Evolutionary conservation across 2,888 invertebrate species (phyloP), one percentile per base, ranked within the genome.

Genomic region (Pristionchus arcanus): DNA sequence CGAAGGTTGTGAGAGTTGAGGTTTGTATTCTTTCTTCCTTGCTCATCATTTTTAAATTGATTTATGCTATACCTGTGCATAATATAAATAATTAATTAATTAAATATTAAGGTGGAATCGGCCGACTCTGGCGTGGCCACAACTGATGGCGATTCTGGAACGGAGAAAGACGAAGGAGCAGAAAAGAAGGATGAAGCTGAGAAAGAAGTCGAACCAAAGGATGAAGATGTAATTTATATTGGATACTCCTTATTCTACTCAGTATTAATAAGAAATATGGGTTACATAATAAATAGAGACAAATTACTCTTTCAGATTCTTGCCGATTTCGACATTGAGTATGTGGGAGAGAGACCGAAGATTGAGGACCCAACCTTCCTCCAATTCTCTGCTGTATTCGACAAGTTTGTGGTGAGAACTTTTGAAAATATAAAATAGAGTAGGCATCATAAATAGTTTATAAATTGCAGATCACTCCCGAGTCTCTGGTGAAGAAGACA

Each of bases 331-430:
- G 93, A 94, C 71, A 92, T 94, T 49, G 94, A 94, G 83, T 94
- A 94, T 90, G 93, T 94, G 28, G 93, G 93, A 16, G 93, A 94
- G 87, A 90, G 90, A 21, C 93, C 93, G 28, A 91, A 91, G 42
- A 68, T 94, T 15, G 94, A 94, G 74, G 91, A 94, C 66, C 93
- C 94, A 19, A 91, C 92, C 87, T 94, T 91, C 85, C 89, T 90
- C 34, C 92, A 94, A 63, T 94, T 94, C 90, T 71, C 92, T 21
- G 91, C 91, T 31, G 91, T 95, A 68, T 94, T 94, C 89, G 92
- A 94, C 63, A 91, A 92, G 31, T 94, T 94, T 87, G 87, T 87
- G 49, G 87, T 87, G 19, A 71, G 87, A 31, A 49, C 42, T 49
- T 49, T 49, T 49, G 42, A 49, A 49, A 63, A 83, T n/a, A 42